Base-by-base conservation (phyloP, 2,797 vertebrate genomes). In the Silurus aristotelis region DNA sequence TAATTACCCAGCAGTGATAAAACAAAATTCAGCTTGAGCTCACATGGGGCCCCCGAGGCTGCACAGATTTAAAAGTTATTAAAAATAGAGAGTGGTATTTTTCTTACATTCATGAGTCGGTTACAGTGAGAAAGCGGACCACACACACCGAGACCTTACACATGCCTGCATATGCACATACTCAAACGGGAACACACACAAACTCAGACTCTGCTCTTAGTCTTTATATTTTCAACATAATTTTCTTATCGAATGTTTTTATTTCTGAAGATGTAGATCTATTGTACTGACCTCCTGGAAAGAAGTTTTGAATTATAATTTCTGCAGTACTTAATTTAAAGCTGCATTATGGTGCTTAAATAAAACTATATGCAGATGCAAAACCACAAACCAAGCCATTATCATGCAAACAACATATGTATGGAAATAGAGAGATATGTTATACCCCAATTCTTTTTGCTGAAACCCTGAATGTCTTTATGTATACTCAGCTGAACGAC, bases 21-120 rank as follows among this genome's bases (percentile, higher is more conserved):
- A 80, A 66, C 46, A 91, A 92, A 89, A 92, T 85, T 81, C 70
- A 73, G 88, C 85, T 31, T 90, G 90, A 90, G 91, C 90, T 89
- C 87, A 85, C 75, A 92, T 91, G 90, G 91, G 89, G 88, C 58
- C 83, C 88, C 89, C 87, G 83, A 80, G 91, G 93, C 92, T 85
- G 90, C 90, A 87, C 89, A 92, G 94, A 94, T 95, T 94, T 93
- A 89, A 91, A 93, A 93, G 94, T 94, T 95, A 95, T 95, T 94
- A 94, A 95, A 94, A 95, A 92, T 92, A 92, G 91, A 92, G 93
- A 92, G 90, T 87, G 84, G 89, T 90, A 89, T 92, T 92, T 94
- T 94, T 94, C 91, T 93, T 91, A 91, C 91, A 93, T 90, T 93
- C 90, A 83, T 93, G 91, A 92, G 91, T 94, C 87, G 92, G 91